These are phyloP conservation scores for Erebia ligea DNA, from an alignment of 2,888 invertebrate species.

Conservation along the genomic window DNA sequence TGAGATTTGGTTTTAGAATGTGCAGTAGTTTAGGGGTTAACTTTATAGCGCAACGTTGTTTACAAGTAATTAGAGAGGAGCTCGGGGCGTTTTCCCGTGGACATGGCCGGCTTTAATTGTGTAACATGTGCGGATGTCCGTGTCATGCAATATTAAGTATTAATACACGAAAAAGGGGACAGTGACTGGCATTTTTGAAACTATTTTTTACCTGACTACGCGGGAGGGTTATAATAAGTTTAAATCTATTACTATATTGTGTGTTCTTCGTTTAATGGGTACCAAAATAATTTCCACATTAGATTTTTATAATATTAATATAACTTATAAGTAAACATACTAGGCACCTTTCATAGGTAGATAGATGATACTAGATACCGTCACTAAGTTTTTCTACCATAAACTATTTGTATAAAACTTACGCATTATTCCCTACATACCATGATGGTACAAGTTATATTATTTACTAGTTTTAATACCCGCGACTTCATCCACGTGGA, in stretches of 20 bases:
- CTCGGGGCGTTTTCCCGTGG: slow-evolving; percentile 23
- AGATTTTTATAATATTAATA: no score
- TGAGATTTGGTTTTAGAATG: slow-evolving; percentile 14
- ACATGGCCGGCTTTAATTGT: slow-evolving; percentile 27
- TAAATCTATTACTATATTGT: background rate
- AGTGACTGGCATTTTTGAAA: background rate
- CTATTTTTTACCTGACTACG: background rate
- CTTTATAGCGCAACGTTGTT: slow-evolving; percentile 21
- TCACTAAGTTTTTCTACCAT: no score
- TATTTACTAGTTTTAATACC: no score
- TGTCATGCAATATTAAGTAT: slow-evolving; percentile 26
- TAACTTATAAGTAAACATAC: no score
- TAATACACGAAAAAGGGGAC: slow-evolving; percentile 12
- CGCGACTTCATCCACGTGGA: no score
- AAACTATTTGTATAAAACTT: no score
- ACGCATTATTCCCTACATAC: no score
- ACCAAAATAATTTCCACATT: background rate
- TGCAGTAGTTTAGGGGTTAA: slow-evolving; percentile 17
- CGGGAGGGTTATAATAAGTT: no score
- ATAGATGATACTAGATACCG: no score
- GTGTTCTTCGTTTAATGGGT: background rate
- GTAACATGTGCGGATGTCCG: slow-evolving; percentile 29
- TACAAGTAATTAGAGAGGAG: slow-evolving; percentile 29
- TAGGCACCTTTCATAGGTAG: no score
- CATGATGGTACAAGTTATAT: no score